phyloP scores from a whole-genome alignment of 2,888 invertebrate species.

The Junonia oenone region DNA sequence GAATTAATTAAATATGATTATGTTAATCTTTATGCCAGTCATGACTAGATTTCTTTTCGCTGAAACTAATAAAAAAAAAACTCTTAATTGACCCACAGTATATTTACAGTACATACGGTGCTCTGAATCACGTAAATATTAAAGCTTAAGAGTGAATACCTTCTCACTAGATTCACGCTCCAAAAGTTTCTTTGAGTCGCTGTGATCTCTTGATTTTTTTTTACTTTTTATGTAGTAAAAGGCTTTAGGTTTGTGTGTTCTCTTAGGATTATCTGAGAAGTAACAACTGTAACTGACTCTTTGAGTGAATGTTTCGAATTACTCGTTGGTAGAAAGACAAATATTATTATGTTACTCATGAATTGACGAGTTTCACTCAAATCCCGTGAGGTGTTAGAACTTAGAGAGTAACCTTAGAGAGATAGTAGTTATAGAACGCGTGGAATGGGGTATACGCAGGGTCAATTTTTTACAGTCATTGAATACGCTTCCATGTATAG shows the following conservation, averaged over 20 bases:
- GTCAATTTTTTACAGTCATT: too few relatives aligned
- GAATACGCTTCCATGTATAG: too few relatives aligned
- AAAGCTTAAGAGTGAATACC: background rate
- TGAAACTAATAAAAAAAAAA: too few relatives aligned
- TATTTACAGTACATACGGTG: background rate
- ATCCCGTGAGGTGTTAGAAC: too few relatives aligned
- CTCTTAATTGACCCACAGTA: background rate
- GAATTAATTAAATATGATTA: too few relatives aligned
- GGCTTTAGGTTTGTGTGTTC: background rate
- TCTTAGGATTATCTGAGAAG: background rate
- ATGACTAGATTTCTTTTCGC: too few relatives aligned
- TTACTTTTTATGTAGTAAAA: background rate
- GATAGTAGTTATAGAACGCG: too few relatives aligned
- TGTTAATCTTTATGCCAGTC: too few relatives aligned
- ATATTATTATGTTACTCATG: background rate
- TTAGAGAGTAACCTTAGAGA: too few relatives aligned
- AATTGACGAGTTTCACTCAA: too few relatives aligned
- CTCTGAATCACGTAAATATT: background rate
- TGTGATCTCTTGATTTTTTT: slow-evolving; percentile 3
- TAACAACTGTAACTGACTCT: background rate
- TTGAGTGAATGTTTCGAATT: background rate
- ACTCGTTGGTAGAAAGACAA: background rate
- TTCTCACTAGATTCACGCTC: slow-evolving; percentile 4
- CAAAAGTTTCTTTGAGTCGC: slow-evolving; percentile 5
- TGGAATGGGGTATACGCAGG: too few relatives aligned